Evolutionary conservation across 2,797 vertebrate genomes (phyloP).

Genomic region (Heliangelus exortis): DNA sequence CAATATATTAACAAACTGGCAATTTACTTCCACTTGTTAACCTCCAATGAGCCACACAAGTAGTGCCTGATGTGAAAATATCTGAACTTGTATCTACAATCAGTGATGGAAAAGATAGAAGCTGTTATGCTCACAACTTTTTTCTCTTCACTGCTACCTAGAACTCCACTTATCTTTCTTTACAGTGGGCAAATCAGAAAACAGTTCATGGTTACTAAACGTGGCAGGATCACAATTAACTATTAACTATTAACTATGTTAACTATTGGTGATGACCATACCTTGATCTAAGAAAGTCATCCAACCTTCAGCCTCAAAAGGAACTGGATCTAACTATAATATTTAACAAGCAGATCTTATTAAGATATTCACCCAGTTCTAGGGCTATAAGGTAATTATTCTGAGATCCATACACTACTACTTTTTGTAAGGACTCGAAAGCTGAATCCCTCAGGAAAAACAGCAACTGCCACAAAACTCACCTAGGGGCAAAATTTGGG

Average conservation of each 20-base stretch:
- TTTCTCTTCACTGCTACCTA: neutral
- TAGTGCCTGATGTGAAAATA: neutral
- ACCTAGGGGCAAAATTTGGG: fast-evolving
- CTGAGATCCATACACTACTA: neutral
- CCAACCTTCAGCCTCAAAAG: neutral
- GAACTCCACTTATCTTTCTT: neutral
- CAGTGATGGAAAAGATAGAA: neutral
- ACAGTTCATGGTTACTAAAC: neutral
- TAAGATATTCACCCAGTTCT: neutral
- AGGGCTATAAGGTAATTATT: neutral
- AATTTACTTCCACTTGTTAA: neutral
- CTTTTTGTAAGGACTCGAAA: neutral
- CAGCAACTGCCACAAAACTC: neutral
- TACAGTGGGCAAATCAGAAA: neutral
- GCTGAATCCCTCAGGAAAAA: neutral
- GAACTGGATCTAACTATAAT: neutral
- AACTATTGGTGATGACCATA: neutral
- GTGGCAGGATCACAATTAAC: neutral
- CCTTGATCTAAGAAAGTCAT: neutral
- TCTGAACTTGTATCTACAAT: neutral
- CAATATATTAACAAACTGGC: neutral
- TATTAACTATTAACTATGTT: too few species aligned
- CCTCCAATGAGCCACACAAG: neutral
- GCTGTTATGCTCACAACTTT: fast-evolving
- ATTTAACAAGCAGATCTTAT: neutral